phyloP scores from a whole-genome alignment of 2,797 vertebrate species.

The Dryobates pubescens region DNA sequence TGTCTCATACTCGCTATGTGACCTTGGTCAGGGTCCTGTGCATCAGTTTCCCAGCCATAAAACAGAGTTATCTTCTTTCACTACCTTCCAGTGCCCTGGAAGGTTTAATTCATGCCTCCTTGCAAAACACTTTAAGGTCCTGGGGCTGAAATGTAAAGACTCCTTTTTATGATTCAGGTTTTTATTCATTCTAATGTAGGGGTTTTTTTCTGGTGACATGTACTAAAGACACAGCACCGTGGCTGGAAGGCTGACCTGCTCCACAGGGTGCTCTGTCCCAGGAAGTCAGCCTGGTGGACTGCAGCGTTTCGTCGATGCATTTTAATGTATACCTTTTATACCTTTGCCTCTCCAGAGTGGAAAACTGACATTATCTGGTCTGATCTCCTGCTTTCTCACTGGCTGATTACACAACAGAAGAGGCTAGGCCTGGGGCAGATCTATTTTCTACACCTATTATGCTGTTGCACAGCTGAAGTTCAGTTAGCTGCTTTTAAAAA shows the following conservation, averaged over 20 bases:
- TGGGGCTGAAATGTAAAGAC: slow-evolving; percentile 2
- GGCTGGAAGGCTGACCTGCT: not conserved
- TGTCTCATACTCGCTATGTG: slow-evolving; percentile 21
- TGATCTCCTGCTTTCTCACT: slow-evolving; percentile 11
- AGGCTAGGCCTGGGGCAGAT: slow-evolving; percentile 57
- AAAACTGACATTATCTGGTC: slow-evolving; percentile 54
- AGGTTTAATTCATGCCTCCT: slow-evolving; percentile 50
- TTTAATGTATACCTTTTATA: slow-evolving; percentile 61
- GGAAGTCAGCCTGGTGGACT: slow-evolving; percentile 18
- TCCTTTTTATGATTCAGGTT: not conserved
- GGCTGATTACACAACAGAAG: slow-evolving; percentile 44
- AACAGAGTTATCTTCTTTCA: slow-evolving; percentile 56
- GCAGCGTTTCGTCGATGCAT: slow-evolving; percentile 17
- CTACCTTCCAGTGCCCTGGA: not conserved
- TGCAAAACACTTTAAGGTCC: slow-evolving; percentile 32
- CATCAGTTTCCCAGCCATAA: slow-evolving; percentile 37
- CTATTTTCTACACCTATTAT: slow-evolving; percentile 59
- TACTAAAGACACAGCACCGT: not conserved
- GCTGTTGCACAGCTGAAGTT: slow-evolving; percentile 46
- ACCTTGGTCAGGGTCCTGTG: not conserved
- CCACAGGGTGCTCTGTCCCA: not conserved
- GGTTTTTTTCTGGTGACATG: not conserved
- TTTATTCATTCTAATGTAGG: slow-evolving; percentile 33
- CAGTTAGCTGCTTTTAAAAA: slow-evolving; percentile 67
- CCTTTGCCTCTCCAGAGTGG: not conserved